These are phyloP conservation scores for Dendronephthya gigantea DNA, from an alignment of 64 coral and sea anemone genomes.

Conservation along the genomic window DNA sequence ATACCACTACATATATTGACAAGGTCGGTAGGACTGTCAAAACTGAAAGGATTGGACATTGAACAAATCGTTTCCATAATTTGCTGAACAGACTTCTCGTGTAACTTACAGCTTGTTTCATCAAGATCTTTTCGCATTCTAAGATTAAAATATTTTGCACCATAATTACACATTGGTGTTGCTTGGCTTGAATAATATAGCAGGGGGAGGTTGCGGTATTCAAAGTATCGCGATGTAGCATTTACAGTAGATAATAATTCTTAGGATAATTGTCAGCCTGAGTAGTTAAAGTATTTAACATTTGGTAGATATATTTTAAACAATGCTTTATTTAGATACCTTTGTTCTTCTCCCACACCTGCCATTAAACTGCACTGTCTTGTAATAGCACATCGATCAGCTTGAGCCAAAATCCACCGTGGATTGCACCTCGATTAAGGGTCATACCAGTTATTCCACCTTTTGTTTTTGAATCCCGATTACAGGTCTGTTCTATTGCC, in stretches of 20 bases:
- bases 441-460: constrained; percentile 10
- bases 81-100: constrained; percentile 29
- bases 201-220: no score
- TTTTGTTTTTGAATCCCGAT: no score
- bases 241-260: no score
- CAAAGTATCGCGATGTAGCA: no score
- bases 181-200: no score
- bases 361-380: constrained; percentile 25
- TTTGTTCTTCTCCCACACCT: not conserved
- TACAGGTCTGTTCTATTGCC: constrained; percentile 34
- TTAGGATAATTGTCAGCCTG: no score
- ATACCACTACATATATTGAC: constrained; percentile 11
- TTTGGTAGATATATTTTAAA: no score
- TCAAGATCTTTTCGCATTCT: not conserved
- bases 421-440: constrained; percentile 33
- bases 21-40: not conserved
- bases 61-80: constrained; percentile 23
- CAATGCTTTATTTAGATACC: not conserved
- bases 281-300: no score
- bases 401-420: not conserved
- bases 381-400: not conserved
- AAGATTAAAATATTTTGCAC: not conserved
- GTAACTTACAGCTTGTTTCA: not conserved
- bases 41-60: not conserved
- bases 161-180: no score